Base-by-base conservation (phyloP, 2,888 invertebrate genomes). In the Lomographa bimaculata region DNA sequence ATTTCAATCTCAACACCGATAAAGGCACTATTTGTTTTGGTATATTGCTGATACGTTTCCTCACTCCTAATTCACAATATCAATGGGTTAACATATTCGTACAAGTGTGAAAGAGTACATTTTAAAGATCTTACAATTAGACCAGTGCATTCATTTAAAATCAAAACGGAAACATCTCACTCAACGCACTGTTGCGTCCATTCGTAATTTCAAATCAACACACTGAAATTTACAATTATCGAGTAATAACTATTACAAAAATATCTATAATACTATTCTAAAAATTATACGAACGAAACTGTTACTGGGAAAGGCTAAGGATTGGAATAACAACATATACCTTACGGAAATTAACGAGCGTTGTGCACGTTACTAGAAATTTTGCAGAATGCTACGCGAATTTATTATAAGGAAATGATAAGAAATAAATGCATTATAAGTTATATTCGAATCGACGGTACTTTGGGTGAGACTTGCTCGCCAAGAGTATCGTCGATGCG, bases 31-130 rank as follows among this genome's bases (percentile, higher is more conserved):
- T 76, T 80, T 77, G 63, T 81, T 87, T 87, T 89, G 89, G 89
- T 89, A 89, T 86, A 86, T 84, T 87, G 89, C 89, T 87, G 89
- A 86, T 83, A 81, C 80, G 71, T 70, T 79, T 85, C 85, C 85
- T 79, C 84, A 85, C 87, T 87, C 86, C 87, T 79, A 76, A 73
- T 78, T 84, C 79, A 76, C 77, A 82, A 81, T 80, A 80, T 78
- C 75, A 75, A 77, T 79, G 74, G 71, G 62, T 77, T 72, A 78
- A 77, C 67, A 77, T 79, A 78, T 69, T 73, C 66, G 57, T 69
- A 69, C 63, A 75, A 69, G 69, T 75, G 71, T 78, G 74, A 75
- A 71, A 79, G 75, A 79, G 72, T 81, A 79, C 69, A 75, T 72
- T 76, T 73, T 69, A 52, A 71, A 64, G 69, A 73, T 66, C 79